phyloP scores from a whole-genome alignment of 1,140 invertebrate genomes.

The Macrocentrus cingulum region DNA sequence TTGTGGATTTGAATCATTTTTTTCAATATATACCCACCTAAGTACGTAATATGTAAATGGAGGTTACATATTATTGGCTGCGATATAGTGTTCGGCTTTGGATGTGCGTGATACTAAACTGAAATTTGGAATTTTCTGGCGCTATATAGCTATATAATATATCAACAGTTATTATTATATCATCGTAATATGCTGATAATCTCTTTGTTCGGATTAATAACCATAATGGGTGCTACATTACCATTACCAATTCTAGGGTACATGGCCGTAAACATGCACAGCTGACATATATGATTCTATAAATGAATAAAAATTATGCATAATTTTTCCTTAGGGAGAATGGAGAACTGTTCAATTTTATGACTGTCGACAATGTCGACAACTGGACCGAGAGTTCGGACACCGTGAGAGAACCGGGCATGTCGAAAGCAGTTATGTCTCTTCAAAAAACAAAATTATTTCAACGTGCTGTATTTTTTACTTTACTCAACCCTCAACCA shows the following conservation, averaged over 20 bases:
- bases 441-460: conserved; percentile 64
- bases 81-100: too few relatives aligned
- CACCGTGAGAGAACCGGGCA: conserved; percentile 66
- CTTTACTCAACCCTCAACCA: conserved; percentile 68
- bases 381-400: conserved; percentile 68
- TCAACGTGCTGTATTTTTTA: conserved; percentile 68
- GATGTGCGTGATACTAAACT: too few relatives aligned
- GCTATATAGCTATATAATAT: too few relatives aligned
- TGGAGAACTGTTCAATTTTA: conserved; percentile 56
- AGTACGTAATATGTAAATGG: too few relatives aligned
- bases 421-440: conserved; percentile 66
- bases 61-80: too few relatives aligned
- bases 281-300: too few relatives aligned
- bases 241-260: conserved; percentile 24
- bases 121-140: too few relatives aligned
- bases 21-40: too few relatives aligned
- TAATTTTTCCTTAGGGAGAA: neutral
- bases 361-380: conserved; percentile 39
- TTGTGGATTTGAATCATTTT: too few relatives aligned
- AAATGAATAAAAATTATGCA: neutral
- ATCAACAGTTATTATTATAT: too few relatives aligned
- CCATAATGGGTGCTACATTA: conserved; percentile 19
- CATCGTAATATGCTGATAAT: too few relatives aligned
- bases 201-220: too few relatives aligned
- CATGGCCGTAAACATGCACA: neutral